Percentiles rank a stretch among this genome's conserved stretches.
Conservation (phyloP, 2,888 invertebrate species). For the Laspeyria flexula region DNA sequence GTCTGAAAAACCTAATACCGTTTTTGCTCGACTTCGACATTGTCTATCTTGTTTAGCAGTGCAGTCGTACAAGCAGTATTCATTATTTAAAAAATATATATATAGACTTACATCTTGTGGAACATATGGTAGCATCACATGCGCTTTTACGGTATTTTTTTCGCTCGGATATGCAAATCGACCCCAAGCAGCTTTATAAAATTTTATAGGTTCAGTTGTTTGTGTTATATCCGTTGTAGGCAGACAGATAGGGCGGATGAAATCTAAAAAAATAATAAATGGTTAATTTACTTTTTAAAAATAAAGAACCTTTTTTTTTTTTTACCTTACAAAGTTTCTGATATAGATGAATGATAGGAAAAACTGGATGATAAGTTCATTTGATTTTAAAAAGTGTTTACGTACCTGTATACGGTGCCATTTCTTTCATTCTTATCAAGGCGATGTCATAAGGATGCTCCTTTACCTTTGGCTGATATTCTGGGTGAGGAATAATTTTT, state of each 20-base stretch:
- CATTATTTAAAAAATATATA: too few species aligned
- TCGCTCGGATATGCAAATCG: not conserved
- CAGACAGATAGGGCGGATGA: constrained; percentile 16
- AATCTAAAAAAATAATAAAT: constrained; percentile 10
- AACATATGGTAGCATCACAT: not conserved
- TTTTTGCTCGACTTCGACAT: too few species aligned
- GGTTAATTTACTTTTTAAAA: not conserved
- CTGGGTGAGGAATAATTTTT: constrained; percentile 12
- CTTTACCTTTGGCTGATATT: not conserved
- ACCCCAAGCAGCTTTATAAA: constrained; percentile 17
- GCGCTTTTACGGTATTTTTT: not conserved
- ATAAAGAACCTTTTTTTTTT: too few species aligned
- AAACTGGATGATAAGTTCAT: too few species aligned
- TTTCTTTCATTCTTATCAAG: constrained; percentile 18
- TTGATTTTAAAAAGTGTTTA: not conserved
- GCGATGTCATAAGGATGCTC: constrained; percentile 12
- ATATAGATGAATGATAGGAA: too few species aligned
- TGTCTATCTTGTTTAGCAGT: too few species aligned
- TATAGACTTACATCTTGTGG: not conserved
- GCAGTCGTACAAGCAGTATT: too few species aligned
- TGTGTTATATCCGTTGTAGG: constrained; percentile 6
- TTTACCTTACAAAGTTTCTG: too few species aligned
- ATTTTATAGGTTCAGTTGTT: not conserved
- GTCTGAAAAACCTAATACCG: too few species aligned
- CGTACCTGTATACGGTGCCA: constrained; percentile 16